Base-by-base conservation (phyloP, 2,797 vertebrate species). In the Pseudochirops cupreus region DNA sequence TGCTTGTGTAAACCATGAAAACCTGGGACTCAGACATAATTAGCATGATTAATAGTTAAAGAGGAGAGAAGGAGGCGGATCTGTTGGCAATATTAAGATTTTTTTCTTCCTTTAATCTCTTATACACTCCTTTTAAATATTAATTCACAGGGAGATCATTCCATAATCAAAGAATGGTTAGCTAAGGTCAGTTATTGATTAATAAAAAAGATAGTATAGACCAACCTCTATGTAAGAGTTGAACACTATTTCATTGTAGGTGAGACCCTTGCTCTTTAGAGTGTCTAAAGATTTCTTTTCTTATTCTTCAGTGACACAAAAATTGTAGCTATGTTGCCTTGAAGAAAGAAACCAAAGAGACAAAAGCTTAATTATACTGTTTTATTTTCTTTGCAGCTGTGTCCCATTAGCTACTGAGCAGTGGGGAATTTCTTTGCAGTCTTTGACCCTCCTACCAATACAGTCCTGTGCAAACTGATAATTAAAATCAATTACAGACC, bases 361-460 rank as follows among this genome's bases (percentile, higher is more conserved):
- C 82, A 97, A 92, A 97, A 96, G 46, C 97, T 98, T 98, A 98
- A 98, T 98, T 98, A 97, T n/a, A 97, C n/a, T 59, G 87, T 74
- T 97, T 97, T 97, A 97, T 97, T 98, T 98, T 90, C 91, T 93
- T 98, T 98, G 97, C 97, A 98, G 97, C 98, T 98, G 97, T 95
- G 91, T 95, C 93, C 92, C 89, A 97, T 98, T 98, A 98, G 91
- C 67, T 95, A 97, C 92, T 90, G 95, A 98, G 94, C 94, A 97
- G 90, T 95, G 94, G 50, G 39, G 13, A 95, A 95, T 93, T 96
- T 97, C 94, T 96, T 97, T 97, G 93, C 91, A 98, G 97, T 94
- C 97, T 98, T 97, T 98, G 97, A 98, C 96, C 95, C 92, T 98
- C 97, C 97, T 97, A 97, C 95, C 74, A 96, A 95, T 96, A 97